A percentile compares a stretch with the other conserved stretches of the same genome.
Evolutionary conservation across 2,888 invertebrate genomes (phyloP).

Genomic region (Melipona beecheii): DNA sequence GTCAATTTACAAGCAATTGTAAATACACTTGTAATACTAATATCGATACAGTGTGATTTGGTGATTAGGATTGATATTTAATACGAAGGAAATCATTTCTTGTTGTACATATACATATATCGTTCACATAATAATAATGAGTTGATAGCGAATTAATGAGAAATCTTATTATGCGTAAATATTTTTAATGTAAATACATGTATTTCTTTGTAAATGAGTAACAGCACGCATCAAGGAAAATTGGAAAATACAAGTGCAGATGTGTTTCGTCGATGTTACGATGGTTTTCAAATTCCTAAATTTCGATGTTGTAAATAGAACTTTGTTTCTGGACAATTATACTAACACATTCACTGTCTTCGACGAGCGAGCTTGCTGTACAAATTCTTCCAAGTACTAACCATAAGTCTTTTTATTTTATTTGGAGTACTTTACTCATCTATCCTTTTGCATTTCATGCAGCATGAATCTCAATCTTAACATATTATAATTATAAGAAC

Average conservation of each 20-base stretch:
- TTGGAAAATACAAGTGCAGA: not conserved
- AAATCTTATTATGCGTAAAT: not conserved
- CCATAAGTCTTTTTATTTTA: slow-evolving; percentile 21
- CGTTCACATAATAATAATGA: not conserved
- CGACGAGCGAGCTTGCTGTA: slow-evolving; percentile 30
- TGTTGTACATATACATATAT: slow-evolving; percentile 6
- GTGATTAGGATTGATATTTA: slow-evolving; percentile 3
- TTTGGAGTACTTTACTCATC: slow-evolving; percentile 28
- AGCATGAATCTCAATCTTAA: slow-evolving; percentile 56
- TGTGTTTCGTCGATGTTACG: slow-evolving; percentile 1
- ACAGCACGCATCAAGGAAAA: slow-evolving; percentile 23
- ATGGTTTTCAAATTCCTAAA: slow-evolving; percentile 1
- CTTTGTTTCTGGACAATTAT: slow-evolving; percentile 30
- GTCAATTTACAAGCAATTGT: slow-evolving; percentile 42
- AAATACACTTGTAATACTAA: slow-evolving; percentile 52
- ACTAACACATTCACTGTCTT: slow-evolving; percentile 67
- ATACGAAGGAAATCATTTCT: slow-evolving; percentile 6
- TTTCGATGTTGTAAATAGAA: slow-evolving; percentile 31
- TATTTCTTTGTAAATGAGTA: slow-evolving; percentile 19
- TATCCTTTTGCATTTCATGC: slow-evolving; percentile 47
- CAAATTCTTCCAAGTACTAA: slow-evolving; percentile 34
- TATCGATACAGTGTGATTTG: not conserved
- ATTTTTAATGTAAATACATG: slow-evolving; percentile 41
- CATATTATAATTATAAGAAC: slow-evolving; percentile 13
- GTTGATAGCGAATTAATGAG: not conserved